Evolutionary conservation across 2,888 invertebrate genomes (phyloP), one percentile per base, ranked within the genome.

Genomic region (Torymus aiolomorphi): DNA sequence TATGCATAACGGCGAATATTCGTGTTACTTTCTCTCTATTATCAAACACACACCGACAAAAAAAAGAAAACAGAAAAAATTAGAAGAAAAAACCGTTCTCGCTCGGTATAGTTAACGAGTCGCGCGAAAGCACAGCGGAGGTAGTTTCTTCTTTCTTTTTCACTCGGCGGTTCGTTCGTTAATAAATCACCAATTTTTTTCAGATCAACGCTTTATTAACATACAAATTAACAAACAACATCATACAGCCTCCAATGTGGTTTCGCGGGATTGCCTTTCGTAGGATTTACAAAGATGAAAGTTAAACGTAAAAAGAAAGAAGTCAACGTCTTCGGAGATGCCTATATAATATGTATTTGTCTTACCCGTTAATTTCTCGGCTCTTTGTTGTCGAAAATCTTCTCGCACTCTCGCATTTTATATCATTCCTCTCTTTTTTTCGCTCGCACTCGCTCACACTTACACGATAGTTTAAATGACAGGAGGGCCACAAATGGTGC

Each of bases 401-500:
- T 73, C 70, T 57, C 42, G n/a, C 69, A 18, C 73, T 75, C 72
- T 65, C 71, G 54, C 63, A 72, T 63, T 66, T 31, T 31, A 31
- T 31, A 31, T 31, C 31, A 31, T 31, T 31, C 31, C 16, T 49
- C 14, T 73, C 13, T 5, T 14, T 5, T 18, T 5, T n/a, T 56
- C 56, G 59, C 42, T 51, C 73, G 16, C 13, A 63, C 70, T 66
- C 66, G 12, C 62, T 12, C 77, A 77, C 76, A 72, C 67, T 75
- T 71, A 82, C 31, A 72, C 67, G 62, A 74, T 83, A 84, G 82
- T 84, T 83, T 79, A 80, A 82, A 80, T 83, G 86, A 88, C 85
- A 88, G 86, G 87, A 89, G 89, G 89, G 89, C 90, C 89, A 89
- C 90, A 88, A 89, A 88, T 86, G 89, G 90, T 90, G 89, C 89